These are phyloP conservation scores for Teleogryllus oceanicus DNA, from an alignment of 2,888 invertebrate genomes.

Conservation along the genomic window DNA sequence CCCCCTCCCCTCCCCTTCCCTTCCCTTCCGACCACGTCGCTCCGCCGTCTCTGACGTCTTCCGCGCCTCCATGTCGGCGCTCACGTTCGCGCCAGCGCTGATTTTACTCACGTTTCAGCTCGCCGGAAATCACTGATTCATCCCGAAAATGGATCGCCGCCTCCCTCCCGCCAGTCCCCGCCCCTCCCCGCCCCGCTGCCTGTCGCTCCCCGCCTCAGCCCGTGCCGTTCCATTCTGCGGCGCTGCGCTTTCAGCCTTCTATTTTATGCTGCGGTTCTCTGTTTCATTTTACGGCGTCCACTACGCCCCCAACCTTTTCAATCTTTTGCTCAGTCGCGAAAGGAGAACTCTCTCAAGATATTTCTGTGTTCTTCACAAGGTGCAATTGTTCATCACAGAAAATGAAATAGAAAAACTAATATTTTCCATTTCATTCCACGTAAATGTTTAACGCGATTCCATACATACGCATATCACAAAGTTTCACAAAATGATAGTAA, in stretches of 20 bases:
- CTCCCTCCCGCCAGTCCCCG: neutral
- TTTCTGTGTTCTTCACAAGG: neutral
- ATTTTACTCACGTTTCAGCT: conserved; percentile 1
- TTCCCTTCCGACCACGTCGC: too few species aligned
- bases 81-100: neutral
- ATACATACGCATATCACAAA: too few species aligned
- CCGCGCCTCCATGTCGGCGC: neutral
- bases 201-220: neutral
- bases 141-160: conserved; percentile 18
- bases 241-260: neutral
- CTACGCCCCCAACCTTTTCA: neutral
- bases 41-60: too few species aligned
- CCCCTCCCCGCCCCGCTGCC: neutral
- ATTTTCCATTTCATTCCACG: too few species aligned
- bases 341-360: neutral
- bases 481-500: too few species aligned
- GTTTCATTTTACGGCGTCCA: conserved; percentile 18
- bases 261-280: conserved; percentile 5
- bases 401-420: too few species aligned
- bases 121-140: conserved; percentile 1
- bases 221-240: conserved; percentile 18
- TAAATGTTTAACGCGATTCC: too few species aligned
- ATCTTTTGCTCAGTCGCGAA: neutral
- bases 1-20: too few species aligned
- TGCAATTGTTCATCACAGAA: too few species aligned